Conservation (phyloP, 2,797 vertebrate species). For the Tapera naevia region DNA sequence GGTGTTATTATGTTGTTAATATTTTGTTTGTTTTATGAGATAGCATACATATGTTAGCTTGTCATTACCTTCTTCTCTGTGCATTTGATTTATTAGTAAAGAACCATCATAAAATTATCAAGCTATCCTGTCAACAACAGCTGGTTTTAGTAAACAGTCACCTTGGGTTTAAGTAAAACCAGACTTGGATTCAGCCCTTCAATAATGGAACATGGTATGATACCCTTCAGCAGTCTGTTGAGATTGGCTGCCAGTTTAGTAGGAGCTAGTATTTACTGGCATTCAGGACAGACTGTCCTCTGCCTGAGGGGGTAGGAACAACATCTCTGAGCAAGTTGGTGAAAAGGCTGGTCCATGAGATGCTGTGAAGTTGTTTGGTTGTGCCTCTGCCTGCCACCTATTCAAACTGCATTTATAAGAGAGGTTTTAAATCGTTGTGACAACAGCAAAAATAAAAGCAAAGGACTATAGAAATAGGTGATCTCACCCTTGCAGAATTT, state of each 20-base stretch:
- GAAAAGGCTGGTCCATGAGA: neutral
- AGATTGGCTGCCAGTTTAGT: neutral
- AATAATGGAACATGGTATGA: neutral
- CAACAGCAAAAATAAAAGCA: neutral
- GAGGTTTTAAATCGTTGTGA: neutral
- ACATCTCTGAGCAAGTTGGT: neutral
- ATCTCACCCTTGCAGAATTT: neutral
- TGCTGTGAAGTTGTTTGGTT: neutral
- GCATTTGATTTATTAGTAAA: constrained; percentile 31
- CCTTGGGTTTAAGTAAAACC: constrained; percentile 63
- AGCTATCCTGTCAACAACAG: constrained; percentile 43
- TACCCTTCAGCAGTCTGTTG: neutral
- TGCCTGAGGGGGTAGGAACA: neutral
- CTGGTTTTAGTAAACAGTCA: constrained; percentile 60
- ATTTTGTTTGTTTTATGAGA: constrained; percentile 53
- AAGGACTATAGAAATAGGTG: neutral
- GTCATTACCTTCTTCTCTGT: neutral
- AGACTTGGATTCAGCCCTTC: constrained; percentile 49
- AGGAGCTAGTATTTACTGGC: neutral
- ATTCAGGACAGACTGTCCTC: neutral
- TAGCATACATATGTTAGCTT: constrained; percentile 30
- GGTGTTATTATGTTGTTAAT: neutral
- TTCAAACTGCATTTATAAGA: neutral
- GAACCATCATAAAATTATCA: constrained; percentile 48
- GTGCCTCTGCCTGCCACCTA: neutral